Conservation (phyloP, 2,113 vertebrate species). For the Burhinus oedicnemus region DNA sequence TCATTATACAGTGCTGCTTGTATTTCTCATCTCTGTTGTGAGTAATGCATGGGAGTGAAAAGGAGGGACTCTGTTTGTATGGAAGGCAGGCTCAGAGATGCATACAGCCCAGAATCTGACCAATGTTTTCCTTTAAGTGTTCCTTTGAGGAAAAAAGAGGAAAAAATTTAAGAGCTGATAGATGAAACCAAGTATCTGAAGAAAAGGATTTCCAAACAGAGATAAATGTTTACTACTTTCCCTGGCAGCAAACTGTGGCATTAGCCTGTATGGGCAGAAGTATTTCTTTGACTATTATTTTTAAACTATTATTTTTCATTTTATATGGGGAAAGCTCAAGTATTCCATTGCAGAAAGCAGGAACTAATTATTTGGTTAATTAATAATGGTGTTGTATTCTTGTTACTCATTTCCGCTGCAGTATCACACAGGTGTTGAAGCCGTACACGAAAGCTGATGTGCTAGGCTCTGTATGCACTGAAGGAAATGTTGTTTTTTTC, state of each 20-base stretch:
- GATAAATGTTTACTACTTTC: background rate
- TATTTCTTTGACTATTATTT: background rate
- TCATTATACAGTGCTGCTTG: background rate
- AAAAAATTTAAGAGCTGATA: background rate
- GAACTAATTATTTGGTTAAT: background rate
- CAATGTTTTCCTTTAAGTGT: background rate
- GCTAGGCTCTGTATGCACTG: background rate
- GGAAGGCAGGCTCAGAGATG: background rate
- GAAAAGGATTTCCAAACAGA: background rate
- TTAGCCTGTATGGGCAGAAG: background rate
- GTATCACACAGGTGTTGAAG: background rate
- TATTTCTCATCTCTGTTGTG: background rate
- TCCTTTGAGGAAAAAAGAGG: background rate
- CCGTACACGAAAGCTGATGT: background rate
- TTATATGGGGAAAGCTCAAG: background rate
- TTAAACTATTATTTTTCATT: background rate
- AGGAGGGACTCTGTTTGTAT: background rate
- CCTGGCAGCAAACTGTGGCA: background rate
- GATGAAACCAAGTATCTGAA: background rate
- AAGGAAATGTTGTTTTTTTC: background rate
- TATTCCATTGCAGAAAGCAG: background rate
- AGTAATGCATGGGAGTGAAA: background rate
- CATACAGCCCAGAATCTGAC: background rate
- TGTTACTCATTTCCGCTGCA: background rate
- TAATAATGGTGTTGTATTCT: slow-evolving; percentile 12